Evolutionary conservation across 2,888 invertebrate species (phyloP).

Genomic region (Diarsia dahlii): DNA sequence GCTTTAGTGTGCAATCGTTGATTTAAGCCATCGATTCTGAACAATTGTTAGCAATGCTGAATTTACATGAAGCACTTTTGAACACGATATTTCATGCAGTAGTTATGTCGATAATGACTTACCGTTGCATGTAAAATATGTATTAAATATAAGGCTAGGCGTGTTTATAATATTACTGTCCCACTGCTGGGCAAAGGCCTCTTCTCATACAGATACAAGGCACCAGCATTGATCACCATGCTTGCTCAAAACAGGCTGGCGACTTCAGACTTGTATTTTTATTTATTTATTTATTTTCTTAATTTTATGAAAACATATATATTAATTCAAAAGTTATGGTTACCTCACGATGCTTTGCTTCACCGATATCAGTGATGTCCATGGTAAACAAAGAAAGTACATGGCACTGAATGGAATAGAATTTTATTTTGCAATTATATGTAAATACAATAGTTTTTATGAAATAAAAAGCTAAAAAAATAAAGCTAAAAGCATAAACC

Average conservation of each 20-base stretch:
- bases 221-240: neutral
- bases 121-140: neutral
- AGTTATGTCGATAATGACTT: neutral
- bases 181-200: neutral
- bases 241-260: neutral
- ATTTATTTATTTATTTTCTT: too few relatives aligned
- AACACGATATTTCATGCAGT: neutral
- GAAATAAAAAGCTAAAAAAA: too few relatives aligned
- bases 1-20: constrained; percentile 3
- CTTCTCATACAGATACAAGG: neutral
- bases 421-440: too few relatives aligned
- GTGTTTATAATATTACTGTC: neutral
- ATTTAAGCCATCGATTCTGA: constrained; percentile 2
- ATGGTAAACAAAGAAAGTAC: neutral
- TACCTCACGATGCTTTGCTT: neutral
- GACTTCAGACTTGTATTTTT: too few relatives aligned
- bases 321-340: neutral
- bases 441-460: too few relatives aligned
- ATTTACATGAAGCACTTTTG: neutral
- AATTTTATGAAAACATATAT: too few relatives aligned
- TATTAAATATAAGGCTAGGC: neutral
- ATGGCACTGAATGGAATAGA: too few relatives aligned
- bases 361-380: neutral
- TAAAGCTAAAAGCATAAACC: too few relatives aligned
- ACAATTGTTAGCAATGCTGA: neutral